Conservation (phyloP, 2,113 vertebrate genomes). For the Willisornis vidua region DNA sequence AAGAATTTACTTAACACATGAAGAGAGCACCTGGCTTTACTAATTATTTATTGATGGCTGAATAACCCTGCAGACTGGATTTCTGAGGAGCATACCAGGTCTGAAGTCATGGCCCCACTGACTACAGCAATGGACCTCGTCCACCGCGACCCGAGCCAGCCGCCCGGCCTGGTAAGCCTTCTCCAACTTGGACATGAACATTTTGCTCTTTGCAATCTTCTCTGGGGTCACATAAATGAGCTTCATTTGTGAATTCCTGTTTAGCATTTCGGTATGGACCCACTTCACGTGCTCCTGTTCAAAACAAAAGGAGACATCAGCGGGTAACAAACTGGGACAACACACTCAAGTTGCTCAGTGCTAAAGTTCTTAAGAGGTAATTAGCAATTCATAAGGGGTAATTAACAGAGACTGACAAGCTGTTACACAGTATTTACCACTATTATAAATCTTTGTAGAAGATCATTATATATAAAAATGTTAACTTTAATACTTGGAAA, state of each 20-base stretch:
- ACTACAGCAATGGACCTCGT: constrained; percentile 98
- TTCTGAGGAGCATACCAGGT: constrained; percentile 78
- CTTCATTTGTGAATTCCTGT: constrained; percentile 80
- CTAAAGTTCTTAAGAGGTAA: background rate
- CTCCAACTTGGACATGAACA: constrained; percentile 96
- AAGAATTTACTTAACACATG: background rate
- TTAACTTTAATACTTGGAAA: background rate
- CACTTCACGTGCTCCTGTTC: constrained; percentile 88
- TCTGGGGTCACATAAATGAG: constrained; percentile 96
- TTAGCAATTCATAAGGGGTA: background rate
- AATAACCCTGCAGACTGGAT: background rate
- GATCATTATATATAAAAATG: background rate
- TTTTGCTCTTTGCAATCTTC: constrained; percentile 97
- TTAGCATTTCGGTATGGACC: constrained; percentile 85
- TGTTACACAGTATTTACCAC: background rate
- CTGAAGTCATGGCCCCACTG: constrained; percentile 99
- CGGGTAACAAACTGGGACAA: background rate
- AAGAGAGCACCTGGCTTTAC: background rate
- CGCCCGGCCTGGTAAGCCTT: constrained; percentile 87
- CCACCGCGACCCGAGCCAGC: constrained; percentile 87
- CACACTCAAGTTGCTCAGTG: background rate
- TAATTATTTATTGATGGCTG: background rate
- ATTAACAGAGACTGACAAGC: background rate
- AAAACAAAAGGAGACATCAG: background rate
- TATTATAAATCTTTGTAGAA: background rate